phyloP scores from a whole-genome alignment of 2,113 vertebrate genomes.

The Fulica atra region DNA sequence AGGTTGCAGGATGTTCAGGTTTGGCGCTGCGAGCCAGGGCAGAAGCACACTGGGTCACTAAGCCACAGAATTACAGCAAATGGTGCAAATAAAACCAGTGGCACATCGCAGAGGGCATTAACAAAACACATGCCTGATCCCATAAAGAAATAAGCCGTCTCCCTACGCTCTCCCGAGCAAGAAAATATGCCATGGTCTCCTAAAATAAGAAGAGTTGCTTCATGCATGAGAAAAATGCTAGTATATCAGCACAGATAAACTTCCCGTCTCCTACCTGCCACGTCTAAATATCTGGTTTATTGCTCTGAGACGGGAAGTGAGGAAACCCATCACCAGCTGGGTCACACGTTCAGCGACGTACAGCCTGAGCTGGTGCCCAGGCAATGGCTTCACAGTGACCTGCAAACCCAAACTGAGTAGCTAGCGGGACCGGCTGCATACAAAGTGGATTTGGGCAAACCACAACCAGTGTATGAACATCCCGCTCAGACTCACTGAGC shows the following conservation, averaged over 20 bases:
- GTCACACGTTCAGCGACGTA: background rate
- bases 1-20: background rate
- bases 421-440: background rate
- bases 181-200: background rate
- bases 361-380: background rate
- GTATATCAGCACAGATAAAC: background rate
- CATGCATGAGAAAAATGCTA: conserved; percentile 5
- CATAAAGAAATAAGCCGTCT: conserved; percentile 33
- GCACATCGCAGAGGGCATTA: background rate
- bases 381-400: background rate
- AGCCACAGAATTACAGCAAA: background rate
- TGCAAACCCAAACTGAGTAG: background rate
- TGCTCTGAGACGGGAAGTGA: background rate
- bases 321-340: background rate
- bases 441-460: background rate
- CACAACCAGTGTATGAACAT: background rate
- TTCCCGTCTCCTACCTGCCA: background rate
- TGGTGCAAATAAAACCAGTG: background rate
- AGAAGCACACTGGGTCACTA: background rate
- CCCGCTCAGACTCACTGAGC: background rate
- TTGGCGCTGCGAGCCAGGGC: background rate
- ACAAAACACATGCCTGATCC: conserved; percentile 31
- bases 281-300: background rate
- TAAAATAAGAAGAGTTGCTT: conserved; percentile 33
- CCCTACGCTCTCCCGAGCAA: conserved; percentile 18